A percentile compares a stretch with the other conserved stretches of the same genome.
phyloP scores from a whole-genome alignment of 2,888 invertebrate species.

The Athalia rosae region DNA sequence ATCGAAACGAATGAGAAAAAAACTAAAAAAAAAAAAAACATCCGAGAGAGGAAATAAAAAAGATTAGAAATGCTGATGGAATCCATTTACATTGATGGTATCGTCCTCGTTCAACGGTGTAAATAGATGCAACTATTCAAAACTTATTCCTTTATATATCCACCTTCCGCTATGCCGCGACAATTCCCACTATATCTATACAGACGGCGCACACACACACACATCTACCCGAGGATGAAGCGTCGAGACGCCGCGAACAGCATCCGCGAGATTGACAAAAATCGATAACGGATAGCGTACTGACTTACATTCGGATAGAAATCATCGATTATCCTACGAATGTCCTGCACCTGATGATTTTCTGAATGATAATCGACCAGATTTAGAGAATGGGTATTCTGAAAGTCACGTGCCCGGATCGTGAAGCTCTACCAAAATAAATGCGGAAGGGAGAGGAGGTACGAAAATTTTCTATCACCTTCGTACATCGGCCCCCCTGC shows the following conservation, averaged over 20 bases:
- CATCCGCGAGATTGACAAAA: not conserved
- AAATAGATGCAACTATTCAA: constrained; percentile 34
- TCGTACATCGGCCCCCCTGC: constrained; percentile 47
- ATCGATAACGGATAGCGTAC: not conserved
- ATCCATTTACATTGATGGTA: constrained; percentile 32
- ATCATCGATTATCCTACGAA: not conserved
- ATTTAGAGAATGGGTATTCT: not conserved
- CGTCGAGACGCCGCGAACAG: too few relatives aligned
- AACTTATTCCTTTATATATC: constrained; percentile 9
- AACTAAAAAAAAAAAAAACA: not conserved
- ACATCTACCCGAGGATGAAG: not conserved
- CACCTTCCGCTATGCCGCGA: constrained; percentile 33
- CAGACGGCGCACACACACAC: not conserved
- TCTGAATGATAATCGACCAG: not conserved
- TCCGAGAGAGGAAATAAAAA: not conserved
- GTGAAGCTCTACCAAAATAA: not conserved
- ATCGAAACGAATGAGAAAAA: not conserved
- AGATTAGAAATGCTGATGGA: constrained; percentile 35
- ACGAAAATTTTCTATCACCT: too few relatives aligned
- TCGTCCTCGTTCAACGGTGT: constrained; percentile 8
- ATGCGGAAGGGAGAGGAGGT: too few relatives aligned
- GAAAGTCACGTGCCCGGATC: not conserved
- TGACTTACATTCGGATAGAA: constrained; percentile 27
- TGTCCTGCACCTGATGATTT: constrained; percentile 21
- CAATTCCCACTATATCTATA: constrained; percentile 4